Conservation (phyloP, 2,888 invertebrate genomes). For the Tiliacea citrago region DNA sequence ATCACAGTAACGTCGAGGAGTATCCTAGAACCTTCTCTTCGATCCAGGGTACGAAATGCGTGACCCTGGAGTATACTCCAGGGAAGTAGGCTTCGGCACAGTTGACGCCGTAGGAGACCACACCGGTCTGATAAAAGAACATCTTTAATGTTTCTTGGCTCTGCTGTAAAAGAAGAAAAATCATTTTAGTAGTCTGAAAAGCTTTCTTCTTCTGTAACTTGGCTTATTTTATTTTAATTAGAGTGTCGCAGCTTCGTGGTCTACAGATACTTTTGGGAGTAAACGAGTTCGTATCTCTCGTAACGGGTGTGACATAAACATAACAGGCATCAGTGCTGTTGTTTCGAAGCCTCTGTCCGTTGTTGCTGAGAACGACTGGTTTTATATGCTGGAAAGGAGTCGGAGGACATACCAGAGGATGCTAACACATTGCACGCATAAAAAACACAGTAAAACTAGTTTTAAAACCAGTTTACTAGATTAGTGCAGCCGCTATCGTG, state of each 20-base stretch:
- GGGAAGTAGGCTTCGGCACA: slow-evolving; percentile 96
- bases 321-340: background rate
- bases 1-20: slow-evolving; percentile 50
- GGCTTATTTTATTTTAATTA: background rate
- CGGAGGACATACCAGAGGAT: too few relatives aligned
- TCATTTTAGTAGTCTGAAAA: background rate
- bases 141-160: slow-evolving; percentile 73
- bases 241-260: background rate
- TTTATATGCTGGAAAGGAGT: too few relatives aligned
- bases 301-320: too few relatives aligned
- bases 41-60: slow-evolving; percentile 93
- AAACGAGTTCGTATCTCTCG: background rate
- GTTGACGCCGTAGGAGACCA: slow-evolving; percentile 96
- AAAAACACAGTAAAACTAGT: too few relatives aligned
- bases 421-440: too few relatives aligned
- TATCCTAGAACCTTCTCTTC: slow-evolving; percentile 77
- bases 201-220: background rate
- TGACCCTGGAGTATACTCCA: slow-evolving; percentile 93
- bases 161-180: slow-evolving; percentile 75
- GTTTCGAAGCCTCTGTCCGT: background rate
- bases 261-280: background rate
- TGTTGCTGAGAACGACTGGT: background rate
- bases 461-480: background rate
- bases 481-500: background rate
- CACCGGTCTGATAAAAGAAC: slow-evolving; percentile 93